Evolutionary conservation across 2,113 vertebrate species (phyloP).

Genomic region (Silurus glanis): DNA sequence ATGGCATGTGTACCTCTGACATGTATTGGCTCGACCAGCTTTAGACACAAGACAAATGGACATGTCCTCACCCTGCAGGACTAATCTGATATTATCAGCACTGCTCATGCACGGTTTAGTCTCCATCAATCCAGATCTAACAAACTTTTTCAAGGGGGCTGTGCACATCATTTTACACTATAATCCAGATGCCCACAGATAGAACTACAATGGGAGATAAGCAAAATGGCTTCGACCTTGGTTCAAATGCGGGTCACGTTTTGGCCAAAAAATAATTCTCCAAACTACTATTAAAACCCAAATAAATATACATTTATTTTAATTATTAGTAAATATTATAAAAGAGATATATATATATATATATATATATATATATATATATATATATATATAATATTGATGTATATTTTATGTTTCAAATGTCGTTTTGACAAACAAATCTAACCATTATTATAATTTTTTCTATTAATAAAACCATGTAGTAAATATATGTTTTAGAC

Average conservation of each 20-base stretch:
- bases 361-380: no score
- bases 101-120: slow-evolving; percentile 3
- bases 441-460: no score
- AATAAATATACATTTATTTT: not conserved
- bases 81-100: slow-evolving; percentile 23
- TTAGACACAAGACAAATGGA: not conserved
- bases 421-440: no score
- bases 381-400: no score
- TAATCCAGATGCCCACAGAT: slow-evolving; percentile 1
- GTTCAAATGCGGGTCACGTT: not conserved
- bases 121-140: not conserved
- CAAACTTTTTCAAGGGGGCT: not conserved
- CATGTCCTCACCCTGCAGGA: not conserved
- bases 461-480: not conserved
- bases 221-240: not conserved
- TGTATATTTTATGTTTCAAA: no score
- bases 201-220: slow-evolving; percentile 2
- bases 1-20: not conserved
- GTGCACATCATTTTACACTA: not conserved
- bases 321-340: no score
- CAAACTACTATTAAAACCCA: not conserved
- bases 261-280: not conserved
- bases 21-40: no score
- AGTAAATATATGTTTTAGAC: not conserved
- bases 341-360: no score